Evolutionary conservation across 1,140 invertebrate species (phyloP).

Genomic region (Diorhabda sublineata): DNA sequence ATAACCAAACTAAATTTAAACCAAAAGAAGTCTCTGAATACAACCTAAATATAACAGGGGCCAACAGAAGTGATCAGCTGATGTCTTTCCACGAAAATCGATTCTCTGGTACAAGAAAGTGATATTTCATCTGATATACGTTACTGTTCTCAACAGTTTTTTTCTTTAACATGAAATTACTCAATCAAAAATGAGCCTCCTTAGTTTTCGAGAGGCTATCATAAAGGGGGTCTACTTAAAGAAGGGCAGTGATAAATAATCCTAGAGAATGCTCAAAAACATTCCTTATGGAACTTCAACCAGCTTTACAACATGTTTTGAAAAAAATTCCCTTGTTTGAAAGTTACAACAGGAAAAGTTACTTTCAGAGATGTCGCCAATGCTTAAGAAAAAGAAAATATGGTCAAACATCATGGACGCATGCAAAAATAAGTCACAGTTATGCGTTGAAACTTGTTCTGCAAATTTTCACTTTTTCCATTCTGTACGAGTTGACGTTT

Average conservation of each 20-base stretch:
- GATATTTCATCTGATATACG: constrained; percentile 15
- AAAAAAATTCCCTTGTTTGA: too few relatives aligned
- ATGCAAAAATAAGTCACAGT: not conserved
- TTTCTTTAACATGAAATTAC: constrained; percentile 20
- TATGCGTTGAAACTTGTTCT: not conserved
- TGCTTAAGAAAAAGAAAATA: not conserved
- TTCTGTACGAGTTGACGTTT: not conserved
- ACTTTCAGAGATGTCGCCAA: not conserved
- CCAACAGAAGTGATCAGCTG: constrained; percentile 3
- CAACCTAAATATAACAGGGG: constrained; percentile 6
- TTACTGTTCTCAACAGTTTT: constrained; percentile 11
- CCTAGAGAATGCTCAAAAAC: not conserved
- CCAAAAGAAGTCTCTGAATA: constrained; percentile 16
- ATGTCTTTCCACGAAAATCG: not conserved
- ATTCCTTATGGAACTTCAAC: too few relatives aligned
- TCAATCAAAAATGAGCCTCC: not conserved
- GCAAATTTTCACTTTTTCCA: not conserved
- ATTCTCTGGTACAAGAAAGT: constrained; percentile 8
- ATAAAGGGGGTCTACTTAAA: not conserved
- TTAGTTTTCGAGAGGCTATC: not conserved
- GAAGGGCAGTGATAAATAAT: not conserved
- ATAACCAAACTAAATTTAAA: constrained; percentile 14
- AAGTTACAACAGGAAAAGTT: not conserved
- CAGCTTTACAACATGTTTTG: too few relatives aligned
- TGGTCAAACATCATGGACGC: not conserved